phyloP scores from a whole-genome alignment of 2,113 vertebrate species.

The Nasalis larvatus region DNA sequence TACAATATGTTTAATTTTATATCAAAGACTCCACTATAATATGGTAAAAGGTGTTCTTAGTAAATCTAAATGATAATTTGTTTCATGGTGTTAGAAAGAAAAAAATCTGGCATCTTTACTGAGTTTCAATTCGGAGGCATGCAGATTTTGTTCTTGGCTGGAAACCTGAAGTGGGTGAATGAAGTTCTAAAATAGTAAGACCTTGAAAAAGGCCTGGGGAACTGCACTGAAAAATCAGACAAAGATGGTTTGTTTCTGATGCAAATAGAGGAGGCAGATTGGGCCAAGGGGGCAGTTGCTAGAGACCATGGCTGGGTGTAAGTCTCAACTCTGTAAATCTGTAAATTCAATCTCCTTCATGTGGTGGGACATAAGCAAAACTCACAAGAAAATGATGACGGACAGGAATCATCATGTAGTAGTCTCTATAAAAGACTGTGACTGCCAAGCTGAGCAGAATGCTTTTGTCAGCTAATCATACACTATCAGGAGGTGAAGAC shows the following conservation, averaged over 20 bases:
- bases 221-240: not conserved
- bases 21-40: not conserved
- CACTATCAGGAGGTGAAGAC: not conserved
- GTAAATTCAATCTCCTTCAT: not conserved
- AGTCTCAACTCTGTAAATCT: not conserved
- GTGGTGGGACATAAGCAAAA: not conserved
- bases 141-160: not conserved
- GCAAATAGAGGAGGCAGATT: not conserved
- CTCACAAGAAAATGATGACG: not conserved
- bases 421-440: not conserved
- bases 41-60: not conserved
- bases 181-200: not conserved
- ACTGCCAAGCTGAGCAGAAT: not conserved
- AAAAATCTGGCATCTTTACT: not conserved
- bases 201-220: not conserved
- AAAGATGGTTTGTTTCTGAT: not conserved
- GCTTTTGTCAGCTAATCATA: not conserved
- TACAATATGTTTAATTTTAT: not conserved
- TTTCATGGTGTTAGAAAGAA: not conserved
- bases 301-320: not conserved
- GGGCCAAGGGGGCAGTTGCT: no score
- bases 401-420: not conserved
- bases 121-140: not conserved
- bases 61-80: not conserved
- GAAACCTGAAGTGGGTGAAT: not conserved